Percentiles rank a stretch among this genome's conserved stretches.
phyloP scores from a whole-genome alignment of 1,140 invertebrate species.

The Eciton burchellii region DNA sequence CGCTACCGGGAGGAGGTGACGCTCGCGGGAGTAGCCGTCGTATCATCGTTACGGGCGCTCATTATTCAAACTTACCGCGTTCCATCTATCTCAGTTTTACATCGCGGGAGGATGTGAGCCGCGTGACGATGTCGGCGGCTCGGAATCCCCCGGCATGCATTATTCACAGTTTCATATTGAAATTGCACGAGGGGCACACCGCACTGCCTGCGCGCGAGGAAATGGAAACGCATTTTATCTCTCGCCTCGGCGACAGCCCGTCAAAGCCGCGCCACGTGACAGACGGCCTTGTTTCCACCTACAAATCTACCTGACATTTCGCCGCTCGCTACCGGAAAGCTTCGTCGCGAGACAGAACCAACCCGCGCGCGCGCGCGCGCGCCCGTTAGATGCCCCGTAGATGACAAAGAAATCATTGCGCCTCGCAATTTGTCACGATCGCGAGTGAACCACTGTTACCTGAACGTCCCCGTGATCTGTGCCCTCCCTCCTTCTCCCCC shows the following conservation, averaged over 20 bases:
- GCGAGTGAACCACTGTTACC: background rate
- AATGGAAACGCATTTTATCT: slow-evolving; percentile 77
- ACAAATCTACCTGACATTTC: slow-evolving; percentile 43
- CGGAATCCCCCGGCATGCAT: slow-evolving; percentile 78
- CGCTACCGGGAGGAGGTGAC: slow-evolving; percentile 37
- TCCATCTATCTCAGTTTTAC: slow-evolving; percentile 82
- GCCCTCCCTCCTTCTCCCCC: slow-evolving; percentile 14
- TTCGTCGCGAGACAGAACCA: slow-evolving; percentile 38
- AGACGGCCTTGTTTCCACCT: slow-evolving; percentile 59
- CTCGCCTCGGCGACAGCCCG: slow-evolving; percentile 67
- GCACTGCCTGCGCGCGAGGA: slow-evolving; percentile 68
- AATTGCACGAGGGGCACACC: slow-evolving; percentile 75
- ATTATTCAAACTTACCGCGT: slow-evolving; percentile 83
- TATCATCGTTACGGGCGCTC: slow-evolving; percentile 78
- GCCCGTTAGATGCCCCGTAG: background rate
- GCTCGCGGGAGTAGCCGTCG: slow-evolving; percentile 71
- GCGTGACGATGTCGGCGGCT: slow-evolving; percentile 78
- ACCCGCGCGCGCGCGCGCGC: too few relatives aligned
- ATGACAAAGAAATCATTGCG: slow-evolving; percentile 33
- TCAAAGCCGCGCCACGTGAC: slow-evolving; percentile 69
- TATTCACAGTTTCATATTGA: slow-evolving; percentile 83
- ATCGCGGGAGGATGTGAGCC: slow-evolving; percentile 80
- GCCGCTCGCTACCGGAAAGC: slow-evolving; percentile 38
- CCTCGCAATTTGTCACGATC: slow-evolving; percentile 30
- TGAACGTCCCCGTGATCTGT: slow-evolving; percentile 18